phyloP scores from a whole-genome alignment of 2,888 invertebrate species.

The Cynaeus angustus region DNA sequence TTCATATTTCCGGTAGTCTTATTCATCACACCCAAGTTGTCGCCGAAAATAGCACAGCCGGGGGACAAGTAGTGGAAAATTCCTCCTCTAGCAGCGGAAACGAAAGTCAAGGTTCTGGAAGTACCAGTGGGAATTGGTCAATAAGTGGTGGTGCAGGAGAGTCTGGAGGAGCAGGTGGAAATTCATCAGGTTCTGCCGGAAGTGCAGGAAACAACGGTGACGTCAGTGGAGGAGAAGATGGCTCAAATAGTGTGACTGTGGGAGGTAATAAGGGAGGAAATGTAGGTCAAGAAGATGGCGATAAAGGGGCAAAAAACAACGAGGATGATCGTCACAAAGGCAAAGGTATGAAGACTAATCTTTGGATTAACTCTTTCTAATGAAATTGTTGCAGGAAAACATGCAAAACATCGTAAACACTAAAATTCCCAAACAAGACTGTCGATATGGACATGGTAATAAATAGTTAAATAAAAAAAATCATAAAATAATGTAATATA shows the following conservation, averaged over 20 bases:
- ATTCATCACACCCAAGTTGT: too few relatives aligned
- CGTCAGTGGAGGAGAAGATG: background rate
- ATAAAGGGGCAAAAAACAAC: too few relatives aligned
- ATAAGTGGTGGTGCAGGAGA: background rate
- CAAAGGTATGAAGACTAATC: background rate
- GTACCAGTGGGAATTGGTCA: background rate
- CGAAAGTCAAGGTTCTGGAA: too few relatives aligned
- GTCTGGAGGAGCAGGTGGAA: background rate
- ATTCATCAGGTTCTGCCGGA: background rate
- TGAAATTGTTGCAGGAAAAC: background rate
- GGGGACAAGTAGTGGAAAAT: too few relatives aligned
- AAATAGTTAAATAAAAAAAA: background rate
- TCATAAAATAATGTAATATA: background rate
- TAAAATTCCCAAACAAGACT: background rate
- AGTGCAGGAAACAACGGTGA: background rate
- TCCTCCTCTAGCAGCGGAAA: too few relatives aligned
- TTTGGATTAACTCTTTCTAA: background rate
- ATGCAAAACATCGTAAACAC: background rate
- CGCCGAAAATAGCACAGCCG: too few relatives aligned
- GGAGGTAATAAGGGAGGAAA: background rate
- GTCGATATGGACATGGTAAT: background rate
- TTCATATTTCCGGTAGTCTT: too few relatives aligned
- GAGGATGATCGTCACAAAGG: background rate
- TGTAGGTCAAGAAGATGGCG: background rate
- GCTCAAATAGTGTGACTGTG: background rate